Base-by-base conservation (phyloP, 23 tunicate genomes). In the Trididemnum nubilum region DNA sequence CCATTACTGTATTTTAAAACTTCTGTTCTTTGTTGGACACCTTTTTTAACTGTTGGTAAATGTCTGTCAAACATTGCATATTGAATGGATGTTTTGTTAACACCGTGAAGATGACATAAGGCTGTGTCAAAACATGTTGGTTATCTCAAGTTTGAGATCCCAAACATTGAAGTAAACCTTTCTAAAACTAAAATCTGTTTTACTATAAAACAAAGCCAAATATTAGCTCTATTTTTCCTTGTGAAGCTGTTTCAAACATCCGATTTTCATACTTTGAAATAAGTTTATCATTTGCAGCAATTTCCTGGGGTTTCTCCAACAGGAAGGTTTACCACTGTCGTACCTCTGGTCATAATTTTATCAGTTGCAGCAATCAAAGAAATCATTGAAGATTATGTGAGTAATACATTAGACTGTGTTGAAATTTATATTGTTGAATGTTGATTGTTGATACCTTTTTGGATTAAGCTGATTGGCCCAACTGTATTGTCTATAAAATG, bases 251-350 rank as follows among this genome's bases (percentile, higher is more conserved):
- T n/a, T n/a, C n/a, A 18, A 49, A 49, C 57, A 9, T 18, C 57
- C n/a, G n/a, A n/a, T 9, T 49, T 49, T 49, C 57, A 49, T 9
- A 49, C 18, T 49, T 49, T 49, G 18, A 49, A 49, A 49, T 49
- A 9, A 9, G 57, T 49, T 49, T 49, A 49, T 49, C 12, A 9
- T 67, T 69, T 83, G 35, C 84, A 96, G 94, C 99, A 96, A 91
- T 84, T 96, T 76, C 99, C 99, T 51, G 96, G 91, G 64, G 95
- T 96, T 60, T 96, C 99, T 1, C 99, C 99, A 0, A 96, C 99
- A 1, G 99, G 99, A 26, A 75, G 82, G 63, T 91, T 35, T 82
- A 96, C 99, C 35, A 96, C 99, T 3, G 76, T 96, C 34, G 97
- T 92, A n/a, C 99, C 99, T 4, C 80, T 96, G 38, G 85, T 59